A percentile compares a stretch with the other conserved stretches of the same genome.
Evolutionary conservation across 2,888 invertebrate genomes (phyloP).

Genomic region (Nomada lathburiana): DNA sequence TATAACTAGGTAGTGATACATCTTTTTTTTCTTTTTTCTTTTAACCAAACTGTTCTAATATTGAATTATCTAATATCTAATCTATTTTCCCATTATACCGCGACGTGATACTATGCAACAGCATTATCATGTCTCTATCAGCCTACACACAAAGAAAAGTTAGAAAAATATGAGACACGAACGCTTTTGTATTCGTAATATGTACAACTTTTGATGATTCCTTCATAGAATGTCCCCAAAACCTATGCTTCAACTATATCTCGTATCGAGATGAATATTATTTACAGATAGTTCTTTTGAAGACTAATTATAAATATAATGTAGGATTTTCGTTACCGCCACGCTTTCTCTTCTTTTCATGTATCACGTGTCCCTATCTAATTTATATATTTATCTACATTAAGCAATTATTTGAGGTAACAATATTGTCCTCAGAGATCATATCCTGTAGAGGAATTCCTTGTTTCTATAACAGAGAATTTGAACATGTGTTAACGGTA

Average conservation of each 20-base stretch:
- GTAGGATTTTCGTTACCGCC: slow-evolving; percentile 45
- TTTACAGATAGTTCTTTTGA: slow-evolving; percentile 59
- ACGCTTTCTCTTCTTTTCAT: slow-evolving; percentile 14
- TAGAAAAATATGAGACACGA: slow-evolving; percentile 57
- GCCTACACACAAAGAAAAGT: slow-evolving; percentile 35
- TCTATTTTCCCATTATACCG: slow-evolving; percentile 18
- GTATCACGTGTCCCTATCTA: slow-evolving; percentile 4
- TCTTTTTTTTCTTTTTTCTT: neutral
- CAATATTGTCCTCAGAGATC: slow-evolving; percentile 76
- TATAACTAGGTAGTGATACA: slow-evolving; percentile 17
- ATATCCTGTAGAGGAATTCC: slow-evolving; percentile 75
- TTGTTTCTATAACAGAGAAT: slow-evolving; percentile 72
- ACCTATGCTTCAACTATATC: slow-evolving; percentile 35
- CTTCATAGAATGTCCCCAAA: slow-evolving; percentile 12
- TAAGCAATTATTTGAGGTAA: slow-evolving; percentile 73
- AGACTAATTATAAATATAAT: slow-evolving; percentile 29
- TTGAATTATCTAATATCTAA: slow-evolving; percentile 1
- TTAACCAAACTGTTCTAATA: slow-evolving; percentile 14
- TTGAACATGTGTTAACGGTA: slow-evolving; percentile 6
- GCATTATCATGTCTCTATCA: slow-evolving; percentile 16
- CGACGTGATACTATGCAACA: slow-evolving; percentile 10
- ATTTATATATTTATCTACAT: slow-evolving; percentile 60
- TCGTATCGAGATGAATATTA: slow-evolving; percentile 46
- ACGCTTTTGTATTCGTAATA: slow-evolving; percentile 29
- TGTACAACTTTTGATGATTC: slow-evolving; percentile 46